These are phyloP conservation scores for Habroteleia sp. DNA, from an alignment of 2,888 invertebrate genomes.

Conservation along the genomic window DNA sequence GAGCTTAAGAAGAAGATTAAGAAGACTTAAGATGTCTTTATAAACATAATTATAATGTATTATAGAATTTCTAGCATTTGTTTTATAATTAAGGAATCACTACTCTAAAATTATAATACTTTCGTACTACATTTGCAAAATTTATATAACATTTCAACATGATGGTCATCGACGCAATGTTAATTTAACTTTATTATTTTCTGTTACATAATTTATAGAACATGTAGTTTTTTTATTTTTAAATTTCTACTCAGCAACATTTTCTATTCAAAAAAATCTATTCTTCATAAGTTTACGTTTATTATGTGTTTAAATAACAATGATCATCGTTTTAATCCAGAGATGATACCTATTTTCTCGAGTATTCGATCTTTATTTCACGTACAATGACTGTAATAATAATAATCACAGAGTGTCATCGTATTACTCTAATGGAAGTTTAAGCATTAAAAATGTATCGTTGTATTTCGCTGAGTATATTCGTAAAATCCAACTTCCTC, in stretches of 20 bases:
- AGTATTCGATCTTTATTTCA: conserved; percentile 24
- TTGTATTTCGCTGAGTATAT: conserved; percentile 33
- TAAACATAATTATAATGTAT: conserved; percentile 14
- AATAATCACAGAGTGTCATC: conserved; percentile 25
- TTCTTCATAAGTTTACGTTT: too few species aligned
- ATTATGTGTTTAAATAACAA: conserved; percentile 9
- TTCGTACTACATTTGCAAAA: too few species aligned
- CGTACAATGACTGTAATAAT: conserved; percentile 12
- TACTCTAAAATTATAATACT: too few species aligned
- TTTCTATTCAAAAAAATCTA: too few species aligned
- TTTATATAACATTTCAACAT: too few species aligned
- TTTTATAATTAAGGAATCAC: too few species aligned
- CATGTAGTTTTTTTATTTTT: too few species aligned
- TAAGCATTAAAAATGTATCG: conserved; percentile 42
- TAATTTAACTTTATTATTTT: too few species aligned
- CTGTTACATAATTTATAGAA: too few species aligned
- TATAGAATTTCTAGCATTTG: too few species aligned
- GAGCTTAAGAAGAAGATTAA: conserved; percentile 4
- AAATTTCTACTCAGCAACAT: too few species aligned
- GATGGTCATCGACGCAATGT: too few species aligned
- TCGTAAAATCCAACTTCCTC: conserved; percentile 41
- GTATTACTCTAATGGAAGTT: conserved; percentile 42
- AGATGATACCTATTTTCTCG: neutral
- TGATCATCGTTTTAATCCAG: conserved; percentile 3
- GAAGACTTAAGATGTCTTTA: neutral